phyloP scores from a whole-genome alignment of 35 echinoderm and acorn worm genomes.

The Heliocidaris erythrogramma region DNA sequence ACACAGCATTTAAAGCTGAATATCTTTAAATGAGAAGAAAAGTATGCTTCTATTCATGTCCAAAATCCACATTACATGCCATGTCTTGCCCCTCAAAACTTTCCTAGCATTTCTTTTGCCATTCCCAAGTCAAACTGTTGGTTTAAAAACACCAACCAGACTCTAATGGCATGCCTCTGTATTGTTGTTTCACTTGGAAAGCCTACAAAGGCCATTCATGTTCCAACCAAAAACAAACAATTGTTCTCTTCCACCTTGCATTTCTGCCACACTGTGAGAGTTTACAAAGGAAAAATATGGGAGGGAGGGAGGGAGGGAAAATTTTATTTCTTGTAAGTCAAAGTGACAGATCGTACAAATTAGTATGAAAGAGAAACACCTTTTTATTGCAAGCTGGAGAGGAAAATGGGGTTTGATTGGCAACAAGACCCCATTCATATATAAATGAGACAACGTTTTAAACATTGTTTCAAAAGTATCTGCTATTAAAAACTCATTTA shows the following conservation, averaged over 20 bases:
- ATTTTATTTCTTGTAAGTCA: background rate
- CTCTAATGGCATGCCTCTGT: background rate
- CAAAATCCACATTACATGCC: too few species aligned
- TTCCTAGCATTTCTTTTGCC: background rate
- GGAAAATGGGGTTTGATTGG: too few species aligned
- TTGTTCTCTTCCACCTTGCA: background rate
- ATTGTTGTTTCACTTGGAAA: constrained; percentile 2
- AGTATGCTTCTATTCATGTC: too few species aligned
- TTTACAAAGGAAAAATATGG: background rate
- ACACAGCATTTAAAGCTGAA: too few species aligned
- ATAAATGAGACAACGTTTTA: too few species aligned
- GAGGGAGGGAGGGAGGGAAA: background rate
- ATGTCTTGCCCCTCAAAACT: too few species aligned
- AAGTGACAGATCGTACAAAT: constrained; percentile 17
- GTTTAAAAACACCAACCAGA: background rate
- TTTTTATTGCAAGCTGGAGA: background rate
- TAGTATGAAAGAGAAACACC: background rate
- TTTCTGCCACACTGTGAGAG: background rate
- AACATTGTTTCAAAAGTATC: too few species aligned
- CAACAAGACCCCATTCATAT: too few species aligned
- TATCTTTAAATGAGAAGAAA: too few species aligned
- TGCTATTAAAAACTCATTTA: too few species aligned
- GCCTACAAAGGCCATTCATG: constrained; percentile 6
- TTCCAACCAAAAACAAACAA: background rate
- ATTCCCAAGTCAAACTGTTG: background rate